A percentile compares a stretch with the other conserved stretches of the same genome.
These are phyloP conservation scores for Furnarius figulus DNA, from an alignment of 2,113 vertebrate genomes.

Conservation along the genomic window DNA sequence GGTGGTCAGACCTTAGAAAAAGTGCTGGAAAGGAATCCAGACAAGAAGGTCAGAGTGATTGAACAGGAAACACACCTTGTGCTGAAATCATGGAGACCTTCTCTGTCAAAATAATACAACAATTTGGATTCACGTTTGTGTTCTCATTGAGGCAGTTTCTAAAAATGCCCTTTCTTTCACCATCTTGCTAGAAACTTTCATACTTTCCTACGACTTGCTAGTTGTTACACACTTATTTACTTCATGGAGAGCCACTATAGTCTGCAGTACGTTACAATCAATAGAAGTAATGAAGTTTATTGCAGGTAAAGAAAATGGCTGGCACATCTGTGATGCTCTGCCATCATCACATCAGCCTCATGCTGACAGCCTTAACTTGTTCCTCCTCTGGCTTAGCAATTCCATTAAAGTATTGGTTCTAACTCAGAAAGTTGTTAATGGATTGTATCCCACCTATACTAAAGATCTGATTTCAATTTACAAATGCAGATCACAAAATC, in stretches of 20 bases:
- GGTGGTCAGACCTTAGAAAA: neutral
- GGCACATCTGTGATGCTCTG: neutral
- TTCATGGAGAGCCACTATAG: neutral
- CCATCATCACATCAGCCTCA: neutral
- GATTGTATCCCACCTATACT: neutral
- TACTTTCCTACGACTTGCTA: neutral
- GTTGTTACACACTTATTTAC: neutral
- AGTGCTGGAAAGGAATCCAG: neutral
- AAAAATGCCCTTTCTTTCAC: neutral
- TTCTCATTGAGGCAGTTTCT: neutral
- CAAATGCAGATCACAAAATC: neutral
- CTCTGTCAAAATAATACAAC: neutral
- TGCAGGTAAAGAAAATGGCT: neutral
- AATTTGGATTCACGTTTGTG: neutral
- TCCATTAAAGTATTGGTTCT: neutral
- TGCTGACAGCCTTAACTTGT: neutral
- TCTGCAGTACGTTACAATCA: neutral
- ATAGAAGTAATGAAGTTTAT: constrained; percentile 34
- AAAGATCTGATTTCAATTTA: constrained; percentile 7
- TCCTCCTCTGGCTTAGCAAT: neutral
- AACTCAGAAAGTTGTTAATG: neutral
- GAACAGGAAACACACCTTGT: neutral
- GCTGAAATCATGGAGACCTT: neutral
- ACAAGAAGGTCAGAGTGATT: neutral
- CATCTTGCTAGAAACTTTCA: neutral